A percentile compares a stretch with the other conserved stretches of the same genome.
phyloP scores from a whole-genome alignment of 2,113 vertebrate species.

The Murina feae region DNA sequence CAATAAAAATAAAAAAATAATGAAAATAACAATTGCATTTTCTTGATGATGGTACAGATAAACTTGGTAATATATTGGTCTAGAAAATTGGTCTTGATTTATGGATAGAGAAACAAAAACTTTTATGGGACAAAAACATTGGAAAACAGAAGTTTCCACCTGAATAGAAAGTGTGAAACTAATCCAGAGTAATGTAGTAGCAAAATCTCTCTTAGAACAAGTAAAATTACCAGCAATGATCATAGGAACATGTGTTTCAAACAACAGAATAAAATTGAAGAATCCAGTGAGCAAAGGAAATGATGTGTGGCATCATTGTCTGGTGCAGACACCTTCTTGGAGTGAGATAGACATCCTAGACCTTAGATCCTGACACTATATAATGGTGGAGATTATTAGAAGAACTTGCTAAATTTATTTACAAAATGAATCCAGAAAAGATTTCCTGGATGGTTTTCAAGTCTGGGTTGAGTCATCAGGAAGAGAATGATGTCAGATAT shows the following conservation, averaged over 20 bases:
- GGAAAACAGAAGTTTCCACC: background rate
- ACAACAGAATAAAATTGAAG: background rate
- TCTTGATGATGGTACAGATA: background rate
- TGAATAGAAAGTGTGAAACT: background rate
- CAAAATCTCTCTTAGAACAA: background rate
- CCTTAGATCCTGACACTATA: background rate
- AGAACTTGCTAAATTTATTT: background rate
- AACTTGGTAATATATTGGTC: background rate
- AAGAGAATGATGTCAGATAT: background rate
- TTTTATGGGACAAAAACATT: background rate
- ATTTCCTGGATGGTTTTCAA: background rate
- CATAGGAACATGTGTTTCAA: background rate
- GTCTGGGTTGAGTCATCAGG: background rate
- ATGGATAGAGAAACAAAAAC: background rate
- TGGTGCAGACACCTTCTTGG: rapidly evolving
- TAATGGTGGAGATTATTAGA: background rate
- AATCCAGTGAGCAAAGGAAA: background rate
- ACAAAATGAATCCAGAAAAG: background rate
- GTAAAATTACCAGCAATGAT: background rate
- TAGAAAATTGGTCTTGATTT: background rate
- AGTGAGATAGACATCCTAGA: background rate
- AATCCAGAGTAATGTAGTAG: background rate
- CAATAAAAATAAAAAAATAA: background rate
- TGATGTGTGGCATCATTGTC: background rate
- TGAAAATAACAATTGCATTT: background rate